Base-by-base conservation (phyloP, 2,797 vertebrate species). In the Poecilia gillii region DNA sequence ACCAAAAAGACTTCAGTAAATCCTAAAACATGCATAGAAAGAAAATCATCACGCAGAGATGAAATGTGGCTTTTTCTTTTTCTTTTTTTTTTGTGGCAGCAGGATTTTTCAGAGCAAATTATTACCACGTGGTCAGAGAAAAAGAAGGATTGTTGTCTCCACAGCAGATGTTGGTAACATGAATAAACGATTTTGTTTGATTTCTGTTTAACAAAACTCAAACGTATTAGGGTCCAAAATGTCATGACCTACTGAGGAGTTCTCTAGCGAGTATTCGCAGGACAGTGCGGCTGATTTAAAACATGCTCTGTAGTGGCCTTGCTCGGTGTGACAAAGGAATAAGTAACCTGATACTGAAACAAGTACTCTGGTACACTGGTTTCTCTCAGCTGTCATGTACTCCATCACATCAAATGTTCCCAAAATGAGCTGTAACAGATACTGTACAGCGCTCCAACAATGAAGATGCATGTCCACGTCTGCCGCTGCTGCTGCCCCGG, bases 341-440 rank as follows among this genome's bases (percentile, higher is more conserved):
- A 62, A 39, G 68, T 49, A 46, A 78, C 70, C 31, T 16, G 57
- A 33, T 53, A 23, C 64, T 31, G 47, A 77, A 68, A 66, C 31
- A 31, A 55, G 13, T 13, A 12, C 41, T 49, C n/a, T 68, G 18
- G 57, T 41, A 7, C 13, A 31, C 14, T 74, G 25, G 12, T 20
- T 73, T 84, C 28, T 62, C 39, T 76, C 45, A 16, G n/a, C n/a
- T 76, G 53, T 33, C 25, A 74, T 28, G 55, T 73, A 73, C 51
- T 62, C 39, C 33, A 49, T 12, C 39, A 46, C 46, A 41, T 82
- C 4, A 73, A 45, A 74, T 49, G 47, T 66, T 73, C n/a, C 31
- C 46, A 39, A n/a, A 49, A 75, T 71, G 49, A 73, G 72, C 62
- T 64, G 3, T 66, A 66, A 68, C 41, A 82, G 74, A 76, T 23